Evolutionary conservation across 1,140 invertebrate genomes (phyloP), one percentile per base, ranked within the genome.

Genomic region (Chionoecetes opilio): DNA sequence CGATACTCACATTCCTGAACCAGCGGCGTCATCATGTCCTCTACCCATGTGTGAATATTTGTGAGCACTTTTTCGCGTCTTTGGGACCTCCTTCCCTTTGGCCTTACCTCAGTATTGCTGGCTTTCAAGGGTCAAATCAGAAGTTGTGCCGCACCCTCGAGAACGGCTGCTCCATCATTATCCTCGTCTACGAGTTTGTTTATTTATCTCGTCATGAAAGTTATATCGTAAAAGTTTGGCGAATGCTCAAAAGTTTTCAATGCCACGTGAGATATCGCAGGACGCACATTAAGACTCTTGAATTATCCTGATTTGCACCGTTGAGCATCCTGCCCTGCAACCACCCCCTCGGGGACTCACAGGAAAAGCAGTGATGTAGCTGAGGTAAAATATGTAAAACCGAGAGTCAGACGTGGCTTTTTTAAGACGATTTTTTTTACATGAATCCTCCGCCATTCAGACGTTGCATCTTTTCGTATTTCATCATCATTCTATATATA

Each of bases 181-280:
- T 87, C 85, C 85, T 46, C 46, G 88, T 90, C 88, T 46, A 46
- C 38, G 37, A 46, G 34, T 46, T 90, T 29, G 46, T 90, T n/a
- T 46, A 46, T 46, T 90, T 90, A 90, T 90, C 88, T 90, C 88
- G 88, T 38, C 37, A 90, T 90, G 88, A 90, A 90, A 90, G 88
- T 90, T 90, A 90, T 90, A 38, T 90, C 88, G 35, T 38, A 46
- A 46, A 90, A 90, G 88, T 90, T 90, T 90, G 88, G 88, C 88
- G 31, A 90, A 90, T 46, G 37, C 88, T 90, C 88, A 90, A 90
- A 90, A 90, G 88, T 90, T 90, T 90, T 90, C 88, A 90, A 90
- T 90, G 46, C 88, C 88, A 41, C 37, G 38, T 38, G 88, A 90
- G 88, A 41, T 90, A 90, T 90, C 88, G 14, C 37, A 38, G 46